Evolutionary conservation across 1,140 invertebrate species (phyloP), one percentile per base, ranked within the genome.

Genomic region (Eurosta solidaginis): DNA sequence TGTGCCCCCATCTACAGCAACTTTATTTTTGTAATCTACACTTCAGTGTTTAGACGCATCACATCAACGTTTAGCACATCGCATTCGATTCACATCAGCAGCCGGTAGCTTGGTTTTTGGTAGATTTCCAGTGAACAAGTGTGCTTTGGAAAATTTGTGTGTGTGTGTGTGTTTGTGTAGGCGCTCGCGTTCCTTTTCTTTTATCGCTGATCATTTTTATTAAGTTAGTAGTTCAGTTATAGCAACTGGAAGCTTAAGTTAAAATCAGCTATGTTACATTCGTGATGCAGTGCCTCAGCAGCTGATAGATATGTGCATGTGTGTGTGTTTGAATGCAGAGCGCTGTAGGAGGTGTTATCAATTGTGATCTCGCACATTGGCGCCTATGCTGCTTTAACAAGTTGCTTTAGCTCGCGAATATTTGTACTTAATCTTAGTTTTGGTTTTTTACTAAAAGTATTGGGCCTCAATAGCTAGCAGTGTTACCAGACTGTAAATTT

Each of bases 281-380:
- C n/a, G 29, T 20, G 20, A 40, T 33, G 59, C 33, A 59, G 17
- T 40, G 33, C n/a, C n/a, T 36, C 29, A 20, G 59, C 59, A 1
- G 22, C 50, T 54, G 50, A 54, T 14, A 59, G 14, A 59, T 1
- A 4, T 59, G 33, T 3, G 59, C 20, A 9, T 1, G 1, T 40
- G 33, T 27, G 54, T 4, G 29, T 10, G 17, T 59, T 4, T n/a
- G 2, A 20, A 17, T 10, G 45, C 45, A 12, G 45, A 40, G 7
- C 40, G 59, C 59, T 68, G 59, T 36, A 68, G 36, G 59, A 68
- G 59, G 59, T 68, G 59, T 68, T 68, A 68, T 68, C 59, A 68
- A n/a, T 68, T 29, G n/a, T 40, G 59, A 68, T 68, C 59, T 36
- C 59, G 59, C 59, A 68, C 14, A 40, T 68, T 68, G 59, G 59